phyloP scores from a whole-genome alignment of 2,888 invertebrate species.

The Molanna angustata region DNA sequence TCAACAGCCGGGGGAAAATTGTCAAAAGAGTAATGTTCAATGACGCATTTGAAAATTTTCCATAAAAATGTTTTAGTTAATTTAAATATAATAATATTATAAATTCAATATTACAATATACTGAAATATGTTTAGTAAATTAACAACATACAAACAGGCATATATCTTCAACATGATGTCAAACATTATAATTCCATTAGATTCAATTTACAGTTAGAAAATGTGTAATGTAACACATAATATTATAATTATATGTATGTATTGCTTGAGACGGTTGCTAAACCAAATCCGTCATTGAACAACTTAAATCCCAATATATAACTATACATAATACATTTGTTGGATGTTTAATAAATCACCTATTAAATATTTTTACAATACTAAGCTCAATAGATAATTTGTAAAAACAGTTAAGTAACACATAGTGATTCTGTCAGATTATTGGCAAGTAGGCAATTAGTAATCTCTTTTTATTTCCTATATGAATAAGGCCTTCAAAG shows the following conservation, averaged over 20 bases:
- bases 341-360: slow-evolving; percentile 22
- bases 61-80: not conserved
- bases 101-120: too few relatives aligned
- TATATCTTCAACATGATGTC: too few relatives aligned
- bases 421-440: slow-evolving; percentile 31
- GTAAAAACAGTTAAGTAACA: slow-evolving; percentile 33
- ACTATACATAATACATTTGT: slow-evolving; percentile 27
- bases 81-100: not conserved
- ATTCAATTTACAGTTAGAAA: too few relatives aligned
- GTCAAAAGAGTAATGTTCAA: slow-evolving; percentile 20
- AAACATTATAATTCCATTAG: too few relatives aligned
- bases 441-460: slow-evolving; percentile 33
- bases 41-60: slow-evolving; percentile 20
- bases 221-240: too few relatives aligned
- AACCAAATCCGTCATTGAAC: slow-evolving; percentile 29
- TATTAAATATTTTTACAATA: slow-evolving; percentile 31
- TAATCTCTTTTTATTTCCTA: slow-evolving; percentile 30
- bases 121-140: too few relatives aligned
- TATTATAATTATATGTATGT: slow-evolving; percentile 12
- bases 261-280: slow-evolving; percentile 25
- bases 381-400: slow-evolving; percentile 34
- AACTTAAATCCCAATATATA: slow-evolving; percentile 20
- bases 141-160: too few relatives aligned
- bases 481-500: slow-evolving; percentile 34
- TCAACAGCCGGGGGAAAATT: slow-evolving; percentile 4